Evolutionary conservation across 2,113 vertebrate species (phyloP).

Genomic region (Scolopax mira): DNA sequence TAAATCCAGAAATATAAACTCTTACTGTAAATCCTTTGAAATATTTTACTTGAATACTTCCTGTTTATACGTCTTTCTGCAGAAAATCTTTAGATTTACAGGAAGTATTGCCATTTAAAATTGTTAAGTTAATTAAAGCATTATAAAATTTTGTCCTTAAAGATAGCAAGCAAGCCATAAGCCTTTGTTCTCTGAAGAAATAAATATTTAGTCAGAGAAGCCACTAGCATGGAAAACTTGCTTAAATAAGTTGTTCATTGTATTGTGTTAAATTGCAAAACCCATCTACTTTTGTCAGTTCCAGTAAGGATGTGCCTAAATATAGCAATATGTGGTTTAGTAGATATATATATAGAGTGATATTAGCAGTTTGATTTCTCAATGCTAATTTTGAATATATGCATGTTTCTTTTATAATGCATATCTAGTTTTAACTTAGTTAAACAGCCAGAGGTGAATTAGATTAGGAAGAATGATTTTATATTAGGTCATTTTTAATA

Average conservation of each 20-base stretch:
- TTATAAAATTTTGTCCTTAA: not conserved
- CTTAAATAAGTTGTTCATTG: not conserved
- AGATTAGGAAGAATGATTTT: not conserved
- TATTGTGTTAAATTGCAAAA: not conserved
- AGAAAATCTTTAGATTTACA: not conserved
- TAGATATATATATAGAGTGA: not conserved
- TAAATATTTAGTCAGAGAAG: not conserved
- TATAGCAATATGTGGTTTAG: not conserved
- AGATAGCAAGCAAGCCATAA: not conserved
- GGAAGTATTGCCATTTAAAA: not conserved
- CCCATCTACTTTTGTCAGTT: not conserved
- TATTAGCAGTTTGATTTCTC: not conserved
- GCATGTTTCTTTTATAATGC: not conserved
- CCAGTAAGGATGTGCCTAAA: not conserved
- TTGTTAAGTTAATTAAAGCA: not conserved
- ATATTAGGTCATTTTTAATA: not conserved
- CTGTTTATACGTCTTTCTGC: not conserved
- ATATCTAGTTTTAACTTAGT: not conserved
- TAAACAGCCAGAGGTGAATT: not conserved
- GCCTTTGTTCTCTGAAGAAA: not conserved
- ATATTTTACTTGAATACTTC: not conserved
- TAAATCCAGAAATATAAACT: not conserved
- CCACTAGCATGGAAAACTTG: not conserved
- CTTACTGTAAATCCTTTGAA: not conserved
- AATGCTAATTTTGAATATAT: not conserved